Evolutionary conservation across 2,797 vertebrate species (phyloP).

Genomic region (Pseudotriccus pelzelni): DNA sequence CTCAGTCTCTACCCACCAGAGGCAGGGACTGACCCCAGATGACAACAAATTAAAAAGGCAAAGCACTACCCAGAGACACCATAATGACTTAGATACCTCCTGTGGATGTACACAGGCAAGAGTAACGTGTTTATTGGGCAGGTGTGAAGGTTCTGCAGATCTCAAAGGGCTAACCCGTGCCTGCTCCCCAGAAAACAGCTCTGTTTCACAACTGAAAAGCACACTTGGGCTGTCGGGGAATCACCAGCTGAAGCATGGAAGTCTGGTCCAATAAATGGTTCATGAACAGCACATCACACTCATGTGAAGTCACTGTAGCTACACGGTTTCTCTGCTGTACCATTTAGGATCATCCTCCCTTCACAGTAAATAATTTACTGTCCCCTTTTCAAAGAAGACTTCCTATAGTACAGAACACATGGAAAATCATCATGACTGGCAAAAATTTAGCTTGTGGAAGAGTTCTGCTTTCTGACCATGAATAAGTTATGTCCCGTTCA

Average conservation of each 20-base stretch:
- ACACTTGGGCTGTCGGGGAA: rapidly evolving
- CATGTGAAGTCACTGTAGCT: background rate
- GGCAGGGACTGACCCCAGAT: background rate
- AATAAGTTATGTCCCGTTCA: slow-evolving; percentile 43
- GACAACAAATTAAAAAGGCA: background rate
- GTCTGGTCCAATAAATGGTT: background rate
- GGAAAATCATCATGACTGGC: background rate
- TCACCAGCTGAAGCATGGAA: background rate
- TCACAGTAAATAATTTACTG: slow-evolving; percentile 45
- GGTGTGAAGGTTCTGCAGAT: background rate
- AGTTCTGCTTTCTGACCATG: slow-evolving; percentile 3
- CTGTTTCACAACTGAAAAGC: background rate
- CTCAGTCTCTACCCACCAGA: background rate
- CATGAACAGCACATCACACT: background rate
- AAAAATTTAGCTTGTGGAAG: slow-evolving; percentile 1
- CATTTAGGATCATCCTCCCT: slow-evolving; percentile 9
- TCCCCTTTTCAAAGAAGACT: background rate
- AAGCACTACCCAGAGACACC: background rate
- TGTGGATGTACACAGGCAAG: background rate
- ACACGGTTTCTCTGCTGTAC: background rate
- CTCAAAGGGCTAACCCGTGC: background rate
- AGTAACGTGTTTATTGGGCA: background rate
- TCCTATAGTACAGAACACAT: background rate
- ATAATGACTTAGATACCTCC: background rate
- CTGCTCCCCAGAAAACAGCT: background rate